A percentile compares a stretch with the other conserved stretches of the same genome.
Evolutionary conservation across 1,140 invertebrate genomes (phyloP).

Genomic region (Trichonephila clavipes): DNA sequence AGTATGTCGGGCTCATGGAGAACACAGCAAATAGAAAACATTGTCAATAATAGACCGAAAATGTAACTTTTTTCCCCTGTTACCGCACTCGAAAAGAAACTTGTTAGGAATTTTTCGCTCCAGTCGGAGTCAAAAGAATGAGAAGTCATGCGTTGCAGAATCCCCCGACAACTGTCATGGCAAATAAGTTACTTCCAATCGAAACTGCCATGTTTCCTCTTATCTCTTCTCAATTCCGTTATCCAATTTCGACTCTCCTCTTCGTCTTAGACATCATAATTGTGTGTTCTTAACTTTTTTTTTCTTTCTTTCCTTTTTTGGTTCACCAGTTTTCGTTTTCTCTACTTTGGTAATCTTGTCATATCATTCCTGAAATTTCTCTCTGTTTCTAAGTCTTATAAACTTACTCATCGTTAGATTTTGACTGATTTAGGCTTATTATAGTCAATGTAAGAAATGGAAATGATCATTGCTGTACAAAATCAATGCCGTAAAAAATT

Average conservation of each 20-base stretch:
- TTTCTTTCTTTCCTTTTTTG: background rate
- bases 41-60: background rate
- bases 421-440: no score
- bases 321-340: background rate
- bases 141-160: slow-evolving; percentile 25
- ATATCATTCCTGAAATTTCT: background rate
- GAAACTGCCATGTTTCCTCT: slow-evolving; percentile 55
- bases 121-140: slow-evolving; percentile 40
- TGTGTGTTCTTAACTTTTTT: background rate
- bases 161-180: slow-evolving; percentile 11
- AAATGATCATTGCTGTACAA: background rate
- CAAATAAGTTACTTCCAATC: slow-evolving; percentile 43
- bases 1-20: no score
- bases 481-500: background rate
- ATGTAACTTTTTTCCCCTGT: background rate
- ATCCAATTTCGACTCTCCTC: background rate
- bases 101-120: background rate
- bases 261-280: slow-evolving; percentile 9
- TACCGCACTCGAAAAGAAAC: background rate
- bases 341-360: background rate
- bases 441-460: no score
- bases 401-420: no score
- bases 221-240: slow-evolving; percentile 35
- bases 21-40: background rate
- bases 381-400: background rate